A percentile compares a stretch with the other conserved stretches of the same genome.
These are phyloP conservation scores for Drosophila fungiperda DNA, from an alignment of 2,888 invertebrate species.

Conservation along the genomic window DNA sequence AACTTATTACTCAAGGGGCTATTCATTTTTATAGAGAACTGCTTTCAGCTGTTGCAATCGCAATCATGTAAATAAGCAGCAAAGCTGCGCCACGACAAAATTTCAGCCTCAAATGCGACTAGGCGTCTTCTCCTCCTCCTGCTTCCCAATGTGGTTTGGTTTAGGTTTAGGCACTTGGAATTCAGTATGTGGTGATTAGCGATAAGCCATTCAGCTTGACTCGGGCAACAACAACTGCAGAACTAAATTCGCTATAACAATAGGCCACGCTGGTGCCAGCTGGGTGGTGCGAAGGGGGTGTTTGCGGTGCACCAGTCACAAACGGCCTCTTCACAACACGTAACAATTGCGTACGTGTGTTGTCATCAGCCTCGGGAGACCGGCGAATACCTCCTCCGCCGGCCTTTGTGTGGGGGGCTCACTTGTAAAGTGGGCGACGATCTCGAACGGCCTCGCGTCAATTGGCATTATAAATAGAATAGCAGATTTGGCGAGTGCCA, in stretches of 20 bases:
- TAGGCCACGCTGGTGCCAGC: background rate
- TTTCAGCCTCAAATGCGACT: slow-evolving; percentile 4
- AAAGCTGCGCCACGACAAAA: slow-evolving; percentile 4
- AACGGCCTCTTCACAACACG: slow-evolving; percentile 44
- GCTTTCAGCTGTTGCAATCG: slow-evolving; percentile 23
- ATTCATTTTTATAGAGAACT: slow-evolving; percentile 10
- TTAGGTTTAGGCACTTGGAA: slow-evolving; percentile 16
- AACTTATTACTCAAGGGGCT: slow-evolving; percentile 1
- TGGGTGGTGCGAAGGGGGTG: background rate
- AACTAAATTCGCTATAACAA: background rate
- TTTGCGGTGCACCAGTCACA: background rate
- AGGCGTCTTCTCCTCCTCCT: background rate
- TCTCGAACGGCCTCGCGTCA: slow-evolving; percentile 60
- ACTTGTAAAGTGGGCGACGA: slow-evolving; percentile 59
- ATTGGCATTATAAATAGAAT: slow-evolving; percentile 74
- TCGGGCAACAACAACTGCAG: background rate
- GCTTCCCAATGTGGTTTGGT: background rate
- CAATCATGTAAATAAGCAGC: slow-evolving; percentile 9
- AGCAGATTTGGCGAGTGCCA: slow-evolving; percentile 48
- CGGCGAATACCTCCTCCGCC: background rate
- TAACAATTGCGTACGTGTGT: slow-evolving; percentile 31
- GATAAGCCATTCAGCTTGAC: slow-evolving; percentile 17
- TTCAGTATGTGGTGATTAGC: slow-evolving; percentile 31
- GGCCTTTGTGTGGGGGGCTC: background rate
- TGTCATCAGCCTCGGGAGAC: slow-evolving; percentile 15